Evolutionary conservation across 2,797 vertebrate genomes (phyloP).

Genomic region (Psittacula derbiana): DNA sequence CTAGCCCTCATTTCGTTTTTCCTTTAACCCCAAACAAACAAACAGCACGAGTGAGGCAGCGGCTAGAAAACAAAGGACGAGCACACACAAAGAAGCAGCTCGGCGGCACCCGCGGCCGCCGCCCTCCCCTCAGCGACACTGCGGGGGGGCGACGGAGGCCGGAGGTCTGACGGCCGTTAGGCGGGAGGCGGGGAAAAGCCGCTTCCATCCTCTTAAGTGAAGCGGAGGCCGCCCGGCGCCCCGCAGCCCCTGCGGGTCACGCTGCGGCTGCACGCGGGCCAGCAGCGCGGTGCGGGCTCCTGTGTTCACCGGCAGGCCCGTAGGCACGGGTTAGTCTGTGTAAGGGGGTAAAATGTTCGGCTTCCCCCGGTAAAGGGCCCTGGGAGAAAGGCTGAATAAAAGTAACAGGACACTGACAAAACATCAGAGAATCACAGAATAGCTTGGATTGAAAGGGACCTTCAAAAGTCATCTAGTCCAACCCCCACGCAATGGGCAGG

Average conservation of each 20-base stretch:
- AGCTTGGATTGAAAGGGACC: background rate
- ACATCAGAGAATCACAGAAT: background rate
- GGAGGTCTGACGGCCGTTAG: rapidly evolving
- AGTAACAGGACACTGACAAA: background rate
- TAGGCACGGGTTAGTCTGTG: rapidly evolving
- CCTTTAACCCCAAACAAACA: background rate
- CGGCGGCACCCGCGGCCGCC: rapidly evolving
- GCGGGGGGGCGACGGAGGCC: rapidly evolving
- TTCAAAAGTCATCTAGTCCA: background rate
- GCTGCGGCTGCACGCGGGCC: background rate
- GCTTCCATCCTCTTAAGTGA: rapidly evolving
- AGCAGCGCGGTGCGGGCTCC: rapidly evolving
- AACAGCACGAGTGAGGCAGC: rapidly evolving
- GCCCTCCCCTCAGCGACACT: rapidly evolving
- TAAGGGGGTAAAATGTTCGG: rapidly evolving
- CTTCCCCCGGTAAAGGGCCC: rapidly evolving
- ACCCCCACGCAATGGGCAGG: background rate
- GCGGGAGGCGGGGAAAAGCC: background rate
- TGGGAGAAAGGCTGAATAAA: rapidly evolving
- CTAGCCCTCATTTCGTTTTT: rapidly evolving
- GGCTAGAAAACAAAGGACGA: rapidly evolving
- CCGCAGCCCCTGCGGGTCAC: rapidly evolving
- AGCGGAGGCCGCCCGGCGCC: rapidly evolving
- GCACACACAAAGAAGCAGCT: too few relatives aligned
- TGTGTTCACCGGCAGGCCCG: rapidly evolving